These are phyloP conservation scores for Hirtodrosophila duncani DNA, from an alignment of 2,888 invertebrate genomes.

Conservation along the genomic window DNA sequence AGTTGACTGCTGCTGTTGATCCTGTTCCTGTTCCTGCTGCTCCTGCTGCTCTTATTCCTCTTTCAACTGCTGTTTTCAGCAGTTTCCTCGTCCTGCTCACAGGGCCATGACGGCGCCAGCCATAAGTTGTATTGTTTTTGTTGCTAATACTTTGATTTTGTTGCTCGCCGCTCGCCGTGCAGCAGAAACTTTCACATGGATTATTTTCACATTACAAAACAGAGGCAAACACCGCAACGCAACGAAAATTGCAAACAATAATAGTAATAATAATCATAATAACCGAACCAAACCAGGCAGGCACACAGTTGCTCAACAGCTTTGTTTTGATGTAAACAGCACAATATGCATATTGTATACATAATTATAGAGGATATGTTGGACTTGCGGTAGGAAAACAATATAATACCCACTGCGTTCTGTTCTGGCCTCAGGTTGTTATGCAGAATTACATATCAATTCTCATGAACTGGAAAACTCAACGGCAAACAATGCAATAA, in stretches of 20 bases:
- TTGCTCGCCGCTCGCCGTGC: constrained; percentile 17
- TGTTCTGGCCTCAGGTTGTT: no score
- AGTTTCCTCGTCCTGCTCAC: constrained; percentile 23
- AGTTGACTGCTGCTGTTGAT: constrained; percentile 31
- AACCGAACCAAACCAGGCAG: constrained; percentile 30
- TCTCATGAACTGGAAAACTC: no score
- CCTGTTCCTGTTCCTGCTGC: constrained; percentile 4
- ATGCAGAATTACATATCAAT: no score
- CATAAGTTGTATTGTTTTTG: constrained; percentile 41
- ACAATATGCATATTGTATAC: no score
- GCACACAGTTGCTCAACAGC: constrained; percentile 31
- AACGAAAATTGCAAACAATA: constrained; percentile 38
- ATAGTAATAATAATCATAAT: constrained; percentile 44
- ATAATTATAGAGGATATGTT: no score
- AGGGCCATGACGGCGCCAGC: constrained; percentile 33
- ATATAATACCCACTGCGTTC: no score
- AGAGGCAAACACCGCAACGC: constrained; percentile 36
- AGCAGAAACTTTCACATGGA: constrained; percentile 50
- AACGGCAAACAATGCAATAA: no score
- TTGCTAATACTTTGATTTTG: constrained; percentile 65
- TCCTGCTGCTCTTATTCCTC: not conserved
- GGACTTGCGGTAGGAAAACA: no score
- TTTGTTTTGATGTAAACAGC: no score
- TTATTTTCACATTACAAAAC: constrained; percentile 68
- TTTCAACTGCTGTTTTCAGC: constrained; percentile 11